Base-by-base conservation (phyloP, 2,797 vertebrate species). In the Falco rusticolus region DNA sequence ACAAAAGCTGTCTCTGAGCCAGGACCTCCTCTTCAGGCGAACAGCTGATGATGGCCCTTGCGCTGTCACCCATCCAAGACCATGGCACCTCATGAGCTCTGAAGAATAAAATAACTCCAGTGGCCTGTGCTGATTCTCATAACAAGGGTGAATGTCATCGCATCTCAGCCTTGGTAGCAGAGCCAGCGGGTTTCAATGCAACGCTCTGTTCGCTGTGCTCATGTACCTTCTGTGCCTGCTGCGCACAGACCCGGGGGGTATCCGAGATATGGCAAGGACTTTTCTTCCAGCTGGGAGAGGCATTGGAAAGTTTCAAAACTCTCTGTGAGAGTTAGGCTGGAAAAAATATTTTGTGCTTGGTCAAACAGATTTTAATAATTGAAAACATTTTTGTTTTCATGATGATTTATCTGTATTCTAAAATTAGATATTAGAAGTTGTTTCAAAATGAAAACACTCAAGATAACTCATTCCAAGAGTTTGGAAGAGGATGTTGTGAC, bases 301-400 rank as follows among this genome's bases (percentile, higher is more conserved):
- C 26, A 29, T 0, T 47, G 72, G 31, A 78, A 94, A 78, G 37
- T 37, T 84, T 80, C 60, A 78, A 71, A 87, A 68, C 81, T 45
- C 85, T 78, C 72, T 86, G n/a, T 0, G 5, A 94, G 64, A 90
- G 24, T 66, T 45, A 56, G 53, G 11, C 37, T 50, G 69, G 69
- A 88, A 80, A 76, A 80, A 84, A 33, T 19, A 57, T 16, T 71
- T 83, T 59, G 79, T 43, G 12, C 45, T 86, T 59, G 34, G 24
- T 93, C 87, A 85, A 93, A 83, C 6, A 66, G 59, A 81, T 84
- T 94, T 80, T 51, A 91, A 59, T 91, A 87, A 89, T 37, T 66
- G 53, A 66, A 92, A 96, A 34, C 39, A 56, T 82, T 93, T 90
- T 92, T 92, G 53, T 41, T 91, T 90, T 88, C 64, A n/a, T 41